Evolutionary conservation across 2,888 invertebrate genomes (phyloP).

Genomic region (Actias luna): DNA sequence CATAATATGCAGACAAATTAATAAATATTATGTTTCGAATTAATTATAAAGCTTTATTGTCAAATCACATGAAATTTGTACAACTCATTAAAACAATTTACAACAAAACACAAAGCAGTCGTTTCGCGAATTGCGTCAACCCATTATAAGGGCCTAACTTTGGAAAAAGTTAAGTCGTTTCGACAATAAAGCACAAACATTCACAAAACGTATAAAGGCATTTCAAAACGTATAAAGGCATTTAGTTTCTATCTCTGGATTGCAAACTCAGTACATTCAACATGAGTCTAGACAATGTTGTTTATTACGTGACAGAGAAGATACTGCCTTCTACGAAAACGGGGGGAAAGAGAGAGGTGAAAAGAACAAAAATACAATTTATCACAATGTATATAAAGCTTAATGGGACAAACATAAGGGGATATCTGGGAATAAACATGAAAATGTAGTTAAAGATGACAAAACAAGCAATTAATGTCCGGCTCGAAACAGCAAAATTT

Average conservation of each 20-base stretch:
- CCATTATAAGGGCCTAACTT: neutral
- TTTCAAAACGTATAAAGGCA: constrained; percentile 41
- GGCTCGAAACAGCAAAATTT: constrained; percentile 21
- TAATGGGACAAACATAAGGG: constrained; percentile 39
- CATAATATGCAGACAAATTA: neutral
- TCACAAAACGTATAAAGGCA: constrained; percentile 38
- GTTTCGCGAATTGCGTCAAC: neutral
- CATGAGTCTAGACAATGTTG: constrained; percentile 53
- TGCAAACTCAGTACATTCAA: constrained; percentile 41
- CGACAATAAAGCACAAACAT: constrained; percentile 44
- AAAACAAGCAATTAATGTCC: constrained; percentile 38
- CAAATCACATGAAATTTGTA: neutral
- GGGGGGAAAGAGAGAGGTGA: constrained; percentile 48
- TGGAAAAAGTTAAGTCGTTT: neutral
- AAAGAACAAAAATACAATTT: constrained; percentile 44
- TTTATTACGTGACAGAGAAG: constrained; percentile 47
- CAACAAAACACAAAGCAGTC: constrained; percentile 3
- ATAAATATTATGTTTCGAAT: neutral
- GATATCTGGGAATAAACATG: constrained; percentile 33
- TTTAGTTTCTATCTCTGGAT: constrained; percentile 45
- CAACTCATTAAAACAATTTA: neutral
- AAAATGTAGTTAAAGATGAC: constrained; percentile 37
- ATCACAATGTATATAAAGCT: constrained; percentile 37
- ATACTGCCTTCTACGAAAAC: constrained; percentile 30
- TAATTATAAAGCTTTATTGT: neutral